These are phyloP conservation scores for Hippopotamus amphibius DNA, from an alignment of 2,113 vertebrate species.

Conservation along the genomic window DNA sequence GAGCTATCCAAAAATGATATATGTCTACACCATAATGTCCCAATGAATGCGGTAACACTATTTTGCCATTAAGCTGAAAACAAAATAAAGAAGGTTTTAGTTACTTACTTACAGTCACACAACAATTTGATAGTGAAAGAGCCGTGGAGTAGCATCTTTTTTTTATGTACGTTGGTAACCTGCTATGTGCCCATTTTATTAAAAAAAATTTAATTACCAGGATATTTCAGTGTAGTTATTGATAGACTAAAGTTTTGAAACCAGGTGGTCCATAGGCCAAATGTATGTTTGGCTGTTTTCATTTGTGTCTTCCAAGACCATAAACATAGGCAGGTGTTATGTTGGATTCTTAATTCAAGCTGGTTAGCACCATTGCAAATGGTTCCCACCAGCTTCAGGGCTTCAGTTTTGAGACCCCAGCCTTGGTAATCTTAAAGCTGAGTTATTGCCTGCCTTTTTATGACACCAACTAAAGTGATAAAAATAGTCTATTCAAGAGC, in stretches of 20 bases:
- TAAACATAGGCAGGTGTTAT: neutral
- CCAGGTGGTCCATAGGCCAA: accelerated
- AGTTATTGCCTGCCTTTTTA: neutral
- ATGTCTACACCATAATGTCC: neutral
- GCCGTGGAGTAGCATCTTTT: neutral
- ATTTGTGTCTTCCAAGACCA: neutral
- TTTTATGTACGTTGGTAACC: neutral
- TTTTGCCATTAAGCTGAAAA: constrained; percentile 12
- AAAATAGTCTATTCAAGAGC: neutral
- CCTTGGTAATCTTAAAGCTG: neutral
- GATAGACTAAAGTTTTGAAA: neutral
- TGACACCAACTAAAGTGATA: neutral
- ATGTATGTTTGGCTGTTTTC: neutral
- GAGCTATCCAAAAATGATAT: constrained; percentile 18
- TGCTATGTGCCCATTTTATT: neutral
- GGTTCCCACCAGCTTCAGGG: neutral
- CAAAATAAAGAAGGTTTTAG: neutral
- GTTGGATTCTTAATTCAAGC: neutral
- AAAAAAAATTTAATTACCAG: neutral
- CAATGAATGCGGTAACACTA: neutral
- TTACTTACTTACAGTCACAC: neutral
- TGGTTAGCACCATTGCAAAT: neutral
- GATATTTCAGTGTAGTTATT: neutral
- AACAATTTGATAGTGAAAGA: neutral
- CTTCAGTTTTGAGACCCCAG: neutral